Base-by-base conservation (phyloP, 53 echinoderm and acorn worm genomes). In the Paracentrotus lividus region DNA sequence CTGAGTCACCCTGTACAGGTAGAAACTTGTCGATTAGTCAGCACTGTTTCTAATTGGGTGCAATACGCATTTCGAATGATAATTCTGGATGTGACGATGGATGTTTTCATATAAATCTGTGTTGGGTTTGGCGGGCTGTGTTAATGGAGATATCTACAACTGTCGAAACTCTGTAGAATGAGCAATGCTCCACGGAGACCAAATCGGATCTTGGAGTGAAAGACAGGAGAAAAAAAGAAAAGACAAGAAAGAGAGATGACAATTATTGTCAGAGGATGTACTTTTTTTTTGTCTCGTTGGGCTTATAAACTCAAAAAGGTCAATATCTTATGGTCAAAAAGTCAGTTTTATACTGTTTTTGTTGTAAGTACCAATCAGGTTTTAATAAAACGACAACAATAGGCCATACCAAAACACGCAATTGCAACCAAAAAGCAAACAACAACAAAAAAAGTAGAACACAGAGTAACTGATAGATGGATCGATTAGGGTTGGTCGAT, bases 101-200 rank as follows among this genome's bases (percentile, higher is more conserved):
- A 90, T 90, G 90, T 90, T 43, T 90, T 66, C 66, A 90, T 90
- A 90, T 27, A 65, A 90, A 61, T 90, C 90, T 88, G 88, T 56
- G 57, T 88, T 88, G 32, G 58, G n/a, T 88, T 88, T 58, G 88
- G 43, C n/a, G n/a, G 23, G 55, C 38, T 65, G 43, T 53, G 90
- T 61, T 90, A 90, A 90, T 90, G 66, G 66, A 90, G 90, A 90
- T 65, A 90, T 90, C 90, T 90, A 44, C 55, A 90, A 65, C 64
- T 90, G 90, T 90, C 90, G 90, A 90, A 90, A 90, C 90, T 66
- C 64, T 42, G 90, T 66, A 90, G 6, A 61, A 65, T 88, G 88
- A 88, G 88, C 88, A 88, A 88, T 88, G n/a, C 44, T 55, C 88
- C 56, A 16, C 8, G 8, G 56, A 56, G 88, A 88, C 53, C 12